Evolutionary conservation across 1,140 invertebrate genomes (phyloP), one percentile per base, ranked within the genome.

Genomic region (Brachystomella parvula): DNA sequence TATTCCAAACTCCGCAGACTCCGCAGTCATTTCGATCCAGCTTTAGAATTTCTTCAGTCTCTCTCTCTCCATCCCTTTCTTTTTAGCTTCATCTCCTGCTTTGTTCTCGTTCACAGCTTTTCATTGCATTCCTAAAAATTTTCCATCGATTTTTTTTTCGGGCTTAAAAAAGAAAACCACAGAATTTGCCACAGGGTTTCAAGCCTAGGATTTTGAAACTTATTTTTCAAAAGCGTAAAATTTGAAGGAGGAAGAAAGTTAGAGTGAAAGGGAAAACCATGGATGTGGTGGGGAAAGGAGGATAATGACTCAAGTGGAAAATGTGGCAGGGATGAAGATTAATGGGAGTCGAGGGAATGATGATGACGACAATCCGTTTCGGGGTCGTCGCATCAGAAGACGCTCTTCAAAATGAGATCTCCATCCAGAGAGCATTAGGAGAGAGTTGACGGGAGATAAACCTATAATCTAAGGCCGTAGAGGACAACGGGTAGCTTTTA

Each of bases 301-400:
- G 63, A 56, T 72, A 72, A 72, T 72, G 71, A 72, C 28, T 61
- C 67, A 67, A 66, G 66, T 68, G 70, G 70, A 71, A 67, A 71
- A 68, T 69, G 68, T 70, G 68, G 71, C 71, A 72, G 30, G 58
- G 68, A 69, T 72, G 71, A 72, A 72, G 71, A 72, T 72, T 70
- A 72, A 72, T 72, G 71, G 64, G 53, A 63, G 12, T 61, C 15
- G 61, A 12, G 39, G 61, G 28, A 31, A 44, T 63, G 19, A 31
- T 31, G 49, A 69, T 59, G 64, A 69, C 49, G 64, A 69, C 49
- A 61, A 63, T 69, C 57, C 33, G 49, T 61, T 69, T 69, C 59
- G 63, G 66, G 61, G 66, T 68, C 66, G 66, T 64, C 66, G 61
- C 61, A 63, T 57, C 64, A 67, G 53, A 56, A 53, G 49, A 53